These are phyloP conservation scores for Solenopsis invicta DNA, from an alignment of 1,140 invertebrate genomes.

Conservation along the genomic window DNA sequence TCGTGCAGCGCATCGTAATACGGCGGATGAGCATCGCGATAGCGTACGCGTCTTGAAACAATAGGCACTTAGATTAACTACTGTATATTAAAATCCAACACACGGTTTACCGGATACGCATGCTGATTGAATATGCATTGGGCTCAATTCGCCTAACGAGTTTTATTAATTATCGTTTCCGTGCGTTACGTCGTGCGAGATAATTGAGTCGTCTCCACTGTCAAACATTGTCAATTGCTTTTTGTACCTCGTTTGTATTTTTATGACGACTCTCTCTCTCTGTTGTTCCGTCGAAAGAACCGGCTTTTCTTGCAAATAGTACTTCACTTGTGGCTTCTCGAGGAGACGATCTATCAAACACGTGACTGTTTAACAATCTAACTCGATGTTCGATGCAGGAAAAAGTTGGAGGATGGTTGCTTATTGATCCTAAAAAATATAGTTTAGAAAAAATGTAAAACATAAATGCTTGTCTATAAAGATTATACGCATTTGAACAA, in stretches of 20 bases:
- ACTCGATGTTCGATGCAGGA: background rate
- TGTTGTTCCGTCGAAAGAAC: background rate
- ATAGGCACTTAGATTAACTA: conserved; percentile 75
- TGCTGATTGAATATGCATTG: conserved; percentile 58
- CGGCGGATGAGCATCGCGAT: conserved; percentile 64
- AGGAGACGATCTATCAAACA: background rate
- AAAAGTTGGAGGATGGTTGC: background rate
- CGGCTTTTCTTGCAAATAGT: background rate
- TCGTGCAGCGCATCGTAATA: conserved; percentile 67
- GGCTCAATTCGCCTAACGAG: conserved; percentile 57
- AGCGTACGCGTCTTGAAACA: conserved; percentile 70
- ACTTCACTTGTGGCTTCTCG: conserved; percentile 8
- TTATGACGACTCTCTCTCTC: background rate
- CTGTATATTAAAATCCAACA: conserved; percentile 66
- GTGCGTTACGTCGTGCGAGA: background rate
- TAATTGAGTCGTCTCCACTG: conserved; percentile 27
- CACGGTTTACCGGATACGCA: conserved; percentile 45
- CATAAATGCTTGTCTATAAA: background rate
- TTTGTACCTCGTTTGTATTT: background rate
- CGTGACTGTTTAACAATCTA: background rate
- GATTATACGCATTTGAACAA: background rate
- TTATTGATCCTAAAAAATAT: background rate
- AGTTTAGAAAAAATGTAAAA: background rate
- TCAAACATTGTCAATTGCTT: conserved; percentile 15
- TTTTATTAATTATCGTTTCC: conserved; percentile 49